Conservation (phyloP, 2,797 vertebrate species). For the Oreochromis grahami region DNA sequence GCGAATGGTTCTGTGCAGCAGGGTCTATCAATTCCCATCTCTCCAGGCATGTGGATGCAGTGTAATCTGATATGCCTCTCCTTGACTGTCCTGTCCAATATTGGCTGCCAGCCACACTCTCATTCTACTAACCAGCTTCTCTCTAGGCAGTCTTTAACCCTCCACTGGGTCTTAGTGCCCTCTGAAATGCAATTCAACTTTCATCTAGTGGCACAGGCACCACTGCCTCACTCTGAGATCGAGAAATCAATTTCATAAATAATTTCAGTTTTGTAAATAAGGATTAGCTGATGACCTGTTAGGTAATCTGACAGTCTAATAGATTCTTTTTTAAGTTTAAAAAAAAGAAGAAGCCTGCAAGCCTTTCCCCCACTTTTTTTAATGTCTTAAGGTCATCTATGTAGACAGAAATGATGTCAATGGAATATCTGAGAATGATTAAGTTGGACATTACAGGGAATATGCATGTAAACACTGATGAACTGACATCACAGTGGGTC, state of each 20-base stretch:
- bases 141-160: constrained; percentile 16
- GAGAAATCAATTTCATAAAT: background rate
- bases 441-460: background rate
- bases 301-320: background rate
- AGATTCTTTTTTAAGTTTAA: rapidly evolving
- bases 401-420: background rate
- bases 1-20: constrained; percentile 39
- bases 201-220: background rate
- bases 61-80: constrained; percentile 80
- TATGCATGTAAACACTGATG: background rate
- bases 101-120: constrained; percentile 69
- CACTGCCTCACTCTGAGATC: background rate
- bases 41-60: constrained; percentile 75
- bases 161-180: constrained; percentile 67
- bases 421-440: background rate
- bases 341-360: background rate
- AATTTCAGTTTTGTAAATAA: background rate
- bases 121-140: constrained; percentile 61
- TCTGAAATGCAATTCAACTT: background rate
- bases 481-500: background rate
- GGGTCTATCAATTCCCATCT: constrained; percentile 65
- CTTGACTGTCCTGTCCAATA: constrained; percentile 70
- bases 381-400: background rate
- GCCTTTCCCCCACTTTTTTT: background rate
- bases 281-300: background rate